Conservation (phyloP, 2,888 invertebrate species). For the Zygogramma bicolorata region DNA sequence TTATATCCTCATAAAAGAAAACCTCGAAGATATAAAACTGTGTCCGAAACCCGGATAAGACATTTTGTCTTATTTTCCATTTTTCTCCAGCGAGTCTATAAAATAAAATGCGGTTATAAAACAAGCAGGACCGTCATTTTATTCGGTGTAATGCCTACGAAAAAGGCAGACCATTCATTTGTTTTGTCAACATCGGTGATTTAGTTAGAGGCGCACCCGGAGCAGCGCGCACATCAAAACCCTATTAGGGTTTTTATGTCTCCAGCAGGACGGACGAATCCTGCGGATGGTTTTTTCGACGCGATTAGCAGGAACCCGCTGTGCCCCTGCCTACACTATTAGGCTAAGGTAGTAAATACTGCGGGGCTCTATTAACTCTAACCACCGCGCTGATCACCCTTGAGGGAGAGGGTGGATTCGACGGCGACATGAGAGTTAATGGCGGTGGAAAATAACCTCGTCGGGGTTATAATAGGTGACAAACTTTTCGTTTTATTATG, state of each 20-base stretch:
- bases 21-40: background rate
- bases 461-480: constrained; percentile 44
- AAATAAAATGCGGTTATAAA: constrained; percentile 53
- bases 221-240: constrained; percentile 54
- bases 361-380: constrained; percentile 56
- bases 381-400: constrained; percentile 55
- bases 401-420: constrained; percentile 48
- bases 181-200: constrained; percentile 58
- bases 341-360: constrained; percentile 58
- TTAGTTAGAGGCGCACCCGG: constrained; percentile 50
- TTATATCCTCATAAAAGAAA: no score
- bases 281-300: constrained; percentile 24
- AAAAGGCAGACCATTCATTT: constrained; percentile 54
- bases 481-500: constrained; percentile 45
- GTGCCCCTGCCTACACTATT: constrained; percentile 49
- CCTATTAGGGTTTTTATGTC: constrained; percentile 57
- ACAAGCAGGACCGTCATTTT: constrained; percentile 53
- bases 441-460: constrained; percentile 45
- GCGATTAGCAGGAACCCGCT: constrained; percentile 36
- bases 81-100: constrained; percentile 33
- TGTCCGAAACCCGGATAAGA: background rate
- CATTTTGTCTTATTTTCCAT: background rate
- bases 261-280: constrained; percentile 44
- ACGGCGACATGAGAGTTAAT: constrained; percentile 45
- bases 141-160: constrained; percentile 47